Base-by-base conservation (phyloP, 1,140 invertebrate genomes). In the Popillia japonica region DNA sequence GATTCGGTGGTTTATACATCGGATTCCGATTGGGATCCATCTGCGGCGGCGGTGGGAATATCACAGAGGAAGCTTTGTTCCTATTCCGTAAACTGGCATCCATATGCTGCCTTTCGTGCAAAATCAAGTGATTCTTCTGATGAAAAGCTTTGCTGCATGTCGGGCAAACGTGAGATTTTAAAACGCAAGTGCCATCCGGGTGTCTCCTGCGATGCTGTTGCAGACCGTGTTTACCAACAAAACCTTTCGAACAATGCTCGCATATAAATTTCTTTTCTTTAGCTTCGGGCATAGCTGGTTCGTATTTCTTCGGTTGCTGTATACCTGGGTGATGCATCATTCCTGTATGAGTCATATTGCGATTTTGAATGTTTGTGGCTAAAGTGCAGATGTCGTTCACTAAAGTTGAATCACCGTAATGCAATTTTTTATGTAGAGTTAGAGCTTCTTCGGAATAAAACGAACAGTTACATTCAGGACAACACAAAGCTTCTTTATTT, bases 131-230 rank as follows among this genome's bases (percentile, higher is more conserved):
- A 87, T 94, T 94, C 87, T 95, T 95, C 85, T 95, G 94, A 88
- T 94, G 94, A 90, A 96, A 96, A 17, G 93, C 93, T 86, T 96
- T 96, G 61, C 94, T 94, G 84, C 95, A 96, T 81, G 94, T 93
- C 78, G 92, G 91, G 83, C 95, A 96, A 9, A 94, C 92, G 84
- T 93, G 96, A 79, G 93, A 95, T 86, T 93, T 90, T 78, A 94
- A 88, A 61, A 94, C 93, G 84, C 94, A 95, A 77, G 92, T 92
- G n/a, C 93, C 93, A 78, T 94, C 93, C 8, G 93, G 92, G 83
- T 95, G 93, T 75, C 93, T 87, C 11, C 89, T 88, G 83, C 93
- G 92, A 85, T 95, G 94, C 80, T 94, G 93, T 76, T 93, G 90
- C 14, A 95, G 84, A 2, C 94, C 94, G 78, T 95, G 94, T 82